Evolutionary conservation across 1,140 invertebrate species (phyloP), one percentile per base, ranked within the genome.

Genomic region (Caenorhabditis remanei): DNA sequence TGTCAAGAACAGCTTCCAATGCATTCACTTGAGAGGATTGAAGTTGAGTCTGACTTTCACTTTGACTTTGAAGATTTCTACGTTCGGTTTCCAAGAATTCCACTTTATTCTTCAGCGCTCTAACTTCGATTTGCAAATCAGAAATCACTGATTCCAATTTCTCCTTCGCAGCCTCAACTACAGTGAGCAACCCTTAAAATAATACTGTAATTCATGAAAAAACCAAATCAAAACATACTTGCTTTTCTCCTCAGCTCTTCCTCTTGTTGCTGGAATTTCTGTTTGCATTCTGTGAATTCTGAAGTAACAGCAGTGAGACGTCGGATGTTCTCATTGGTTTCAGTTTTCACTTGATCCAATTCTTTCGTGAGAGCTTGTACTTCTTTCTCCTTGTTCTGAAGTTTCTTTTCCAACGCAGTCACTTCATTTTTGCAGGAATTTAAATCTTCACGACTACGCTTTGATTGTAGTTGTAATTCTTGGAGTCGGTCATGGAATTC

Each of bases 21-120:
- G 91, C 92, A 50, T 91, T 79, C 14, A 92, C 87, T 91, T 92
- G 91, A 58, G 91, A 91, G 55, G 92, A 90, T 61, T 92, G 91
- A 2, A 92, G 89, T 55, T 91, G 86, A 50, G 86, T 87, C 71
- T 92, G 92, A 84, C 90, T 92, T 84, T 92, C 91, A 21, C 90
- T 90, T 75, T 92, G 91, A 63, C 90, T 89, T 86, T 87, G 88
- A 21, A 92, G 87, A 40, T 91, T 92, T 63, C 91, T 87, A 43
- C 92, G 75, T 86, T 92, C 91, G n/a, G 89, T 91, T 85, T 92
- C 91, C 19, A 92, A 83, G 65, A 92, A 91, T 53, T 92, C 91
- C 5, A 88, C 92, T 83, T 88, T 87, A 43, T 87, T 91, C 46
- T 90, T 91, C 75, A 92, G 67, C 5, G 88, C 88, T 75, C 90